phyloP scores from a whole-genome alignment of 1,140 invertebrate species.

The Antheraea pernyi region DNA sequence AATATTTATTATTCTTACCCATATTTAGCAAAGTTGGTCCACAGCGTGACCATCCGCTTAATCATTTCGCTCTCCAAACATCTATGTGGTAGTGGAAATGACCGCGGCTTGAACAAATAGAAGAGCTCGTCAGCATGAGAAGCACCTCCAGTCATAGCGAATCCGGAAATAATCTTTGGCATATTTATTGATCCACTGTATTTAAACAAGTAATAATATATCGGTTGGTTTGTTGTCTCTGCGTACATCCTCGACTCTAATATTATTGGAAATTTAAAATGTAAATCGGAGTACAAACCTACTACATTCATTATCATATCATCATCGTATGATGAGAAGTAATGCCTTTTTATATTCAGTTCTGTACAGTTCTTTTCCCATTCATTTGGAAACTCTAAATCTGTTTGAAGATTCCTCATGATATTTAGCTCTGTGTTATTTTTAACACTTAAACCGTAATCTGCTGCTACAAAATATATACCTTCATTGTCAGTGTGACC shows the following conservation, averaged over 20 bases:
- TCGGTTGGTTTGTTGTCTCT: constrained; percentile 51
- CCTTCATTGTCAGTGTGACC: constrained; percentile 70
- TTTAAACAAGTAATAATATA: constrained; percentile 67
- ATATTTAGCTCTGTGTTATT: constrained; percentile 34
- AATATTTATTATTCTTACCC: constrained; percentile 35
- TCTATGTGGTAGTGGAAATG: constrained; percentile 50
- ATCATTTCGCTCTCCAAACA: constrained; percentile 55
- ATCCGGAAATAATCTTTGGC: constrained; percentile 55
- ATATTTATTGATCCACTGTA: constrained; percentile 62
- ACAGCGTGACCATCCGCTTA: constrained; percentile 54
- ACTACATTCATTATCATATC: constrained; percentile 59
- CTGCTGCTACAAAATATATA: constrained; percentile 57
- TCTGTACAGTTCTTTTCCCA: constrained; percentile 39
- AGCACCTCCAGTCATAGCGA: constrained; percentile 42
- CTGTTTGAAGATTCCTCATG: constrained; percentile 39
- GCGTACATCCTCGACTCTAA: constrained; percentile 55
- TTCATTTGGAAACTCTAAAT: constrained; percentile 54
- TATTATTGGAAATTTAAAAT: constrained; percentile 62
- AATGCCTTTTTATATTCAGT: constrained; percentile 41
- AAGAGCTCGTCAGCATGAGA: constrained; percentile 68
- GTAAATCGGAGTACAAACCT: constrained; percentile 61
- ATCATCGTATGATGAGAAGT: constrained; percentile 49
- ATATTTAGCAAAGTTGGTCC: constrained; percentile 72
- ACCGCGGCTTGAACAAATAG: constrained; percentile 64
- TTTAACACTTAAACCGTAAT: constrained; percentile 52